Evolutionary conservation across 2,113 vertebrate species (phyloP).

Genomic region (Loxodonta africana): DNA sequence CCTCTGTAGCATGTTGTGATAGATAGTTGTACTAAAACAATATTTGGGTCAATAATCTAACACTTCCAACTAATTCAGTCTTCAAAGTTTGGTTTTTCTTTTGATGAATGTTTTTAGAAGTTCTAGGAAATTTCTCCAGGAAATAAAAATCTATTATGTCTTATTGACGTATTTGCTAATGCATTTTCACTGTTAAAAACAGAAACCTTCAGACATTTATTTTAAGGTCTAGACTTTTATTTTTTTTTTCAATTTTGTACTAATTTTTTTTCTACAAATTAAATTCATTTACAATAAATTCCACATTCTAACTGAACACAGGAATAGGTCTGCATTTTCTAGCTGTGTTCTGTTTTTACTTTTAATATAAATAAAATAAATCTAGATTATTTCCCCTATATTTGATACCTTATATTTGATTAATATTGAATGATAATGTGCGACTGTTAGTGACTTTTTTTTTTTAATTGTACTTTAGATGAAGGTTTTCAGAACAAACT

Average conservation of each 20-base stretch:
- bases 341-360: background rate
- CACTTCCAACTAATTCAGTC: background rate
- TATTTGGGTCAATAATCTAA: background rate
- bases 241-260: background rate
- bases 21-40: background rate
- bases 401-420: background rate
- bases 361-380: conserved; percentile 18
- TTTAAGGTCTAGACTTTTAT: background rate
- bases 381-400: background rate
- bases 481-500: too few relatives aligned
- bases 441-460: background rate
- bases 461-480: too few relatives aligned
- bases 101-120: conserved; percentile 14
- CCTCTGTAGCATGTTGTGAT: background rate
- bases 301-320: background rate
- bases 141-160: conserved; percentile 1
- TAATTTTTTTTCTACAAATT: background rate
- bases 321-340: conserved; percentile 31
- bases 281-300: background rate
- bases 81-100: conserved; percentile 41
- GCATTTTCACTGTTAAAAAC: background rate
- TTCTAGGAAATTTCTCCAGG: background rate
- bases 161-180: conserved; percentile 35
- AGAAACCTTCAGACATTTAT: background rate
- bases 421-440: background rate